Percentiles rank a stretch among this genome's conserved stretches.
Evolutionary conservation across 1,140 invertebrate species (phyloP).

Genomic region (Pygmarrhopalites habei): DNA sequence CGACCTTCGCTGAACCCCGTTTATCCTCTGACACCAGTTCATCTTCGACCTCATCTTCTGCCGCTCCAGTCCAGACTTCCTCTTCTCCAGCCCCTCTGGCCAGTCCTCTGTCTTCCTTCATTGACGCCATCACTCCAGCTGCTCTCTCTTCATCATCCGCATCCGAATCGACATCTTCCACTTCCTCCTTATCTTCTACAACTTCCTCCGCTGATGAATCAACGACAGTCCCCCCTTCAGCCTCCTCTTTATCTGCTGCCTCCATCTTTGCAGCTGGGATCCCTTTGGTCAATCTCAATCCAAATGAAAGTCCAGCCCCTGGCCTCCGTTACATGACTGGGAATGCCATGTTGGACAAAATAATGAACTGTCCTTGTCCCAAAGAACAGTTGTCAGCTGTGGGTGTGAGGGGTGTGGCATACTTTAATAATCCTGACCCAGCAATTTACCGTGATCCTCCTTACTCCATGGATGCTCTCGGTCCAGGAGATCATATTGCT

Average conservation of each 20-base stretch:
- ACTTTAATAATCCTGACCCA: slow-evolving; percentile 26
- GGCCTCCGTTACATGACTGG: slow-evolving; percentile 35
- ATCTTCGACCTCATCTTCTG: too few relatives aligned
- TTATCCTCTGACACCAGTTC: too few relatives aligned
- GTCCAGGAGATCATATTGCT: slow-evolving; percentile 35
- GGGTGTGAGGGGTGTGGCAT: slow-evolving; percentile 29
- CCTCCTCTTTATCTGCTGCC: slow-evolving; percentile 1
- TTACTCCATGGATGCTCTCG: slow-evolving; percentile 27
- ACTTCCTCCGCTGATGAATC: background rate
- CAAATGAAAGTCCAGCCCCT: background rate
- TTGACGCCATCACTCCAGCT: too few relatives aligned
- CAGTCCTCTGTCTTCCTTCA: too few relatives aligned
- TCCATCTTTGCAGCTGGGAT: slow-evolving; percentile 14
- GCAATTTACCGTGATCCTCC: slow-evolving; percentile 34
- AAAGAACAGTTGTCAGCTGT: slow-evolving; percentile 28
- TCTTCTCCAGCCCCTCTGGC: too few relatives aligned
- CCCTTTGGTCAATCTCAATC: slow-evolving; percentile 5
- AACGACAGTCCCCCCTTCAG: background rate
- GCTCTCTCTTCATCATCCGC: background rate
- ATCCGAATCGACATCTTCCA: background rate
- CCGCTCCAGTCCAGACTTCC: too few relatives aligned
- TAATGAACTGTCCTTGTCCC: slow-evolving; percentile 37
- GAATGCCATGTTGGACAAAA: slow-evolving; percentile 35
- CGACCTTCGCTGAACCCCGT: slow-evolving; percentile 15
- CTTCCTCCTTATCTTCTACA: background rate